phyloP scores from a whole-genome alignment of 2,888 invertebrate species.

The Toxonevra muliebris region DNA sequence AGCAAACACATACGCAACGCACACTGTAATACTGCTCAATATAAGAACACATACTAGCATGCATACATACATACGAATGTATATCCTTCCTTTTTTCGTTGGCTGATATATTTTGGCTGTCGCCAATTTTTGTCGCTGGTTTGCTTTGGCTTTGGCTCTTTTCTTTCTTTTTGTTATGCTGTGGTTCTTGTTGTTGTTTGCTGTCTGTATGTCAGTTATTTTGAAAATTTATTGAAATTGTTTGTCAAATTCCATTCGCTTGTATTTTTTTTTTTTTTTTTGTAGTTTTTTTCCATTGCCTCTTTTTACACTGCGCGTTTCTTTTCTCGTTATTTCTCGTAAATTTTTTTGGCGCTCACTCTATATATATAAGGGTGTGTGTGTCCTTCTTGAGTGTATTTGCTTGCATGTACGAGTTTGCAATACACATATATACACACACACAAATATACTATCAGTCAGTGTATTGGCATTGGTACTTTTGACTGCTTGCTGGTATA shows the following conservation, averaged over 20 bases:
- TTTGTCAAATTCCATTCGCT: constrained; percentile 8
- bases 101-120: constrained; percentile 3
- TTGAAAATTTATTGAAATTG: constrained; percentile 43
- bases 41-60: too few relatives aligned
- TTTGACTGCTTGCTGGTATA: neutral
- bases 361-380: too few relatives aligned
- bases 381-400: too few relatives aligned
- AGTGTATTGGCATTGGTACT: neutral
- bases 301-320: too few relatives aligned
- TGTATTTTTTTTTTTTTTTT: constrained; percentile 50
- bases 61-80: neutral
- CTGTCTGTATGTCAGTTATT: constrained; percentile 40
- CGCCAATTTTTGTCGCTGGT: neutral
- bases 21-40: too few relatives aligned
- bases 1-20: neutral
- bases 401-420: too few relatives aligned
- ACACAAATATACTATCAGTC: too few relatives aligned
- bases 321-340: too few relatives aligned
- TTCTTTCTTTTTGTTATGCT: neutral
- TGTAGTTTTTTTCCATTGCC: constrained; percentile 27
- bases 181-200: neutral
- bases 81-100: neutral
- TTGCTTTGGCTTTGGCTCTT: neutral
- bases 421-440: too few relatives aligned
- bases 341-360: too few relatives aligned